phyloP scores from a whole-genome alignment of 2,888 invertebrate species.

The Adelognathus sp. region DNA sequence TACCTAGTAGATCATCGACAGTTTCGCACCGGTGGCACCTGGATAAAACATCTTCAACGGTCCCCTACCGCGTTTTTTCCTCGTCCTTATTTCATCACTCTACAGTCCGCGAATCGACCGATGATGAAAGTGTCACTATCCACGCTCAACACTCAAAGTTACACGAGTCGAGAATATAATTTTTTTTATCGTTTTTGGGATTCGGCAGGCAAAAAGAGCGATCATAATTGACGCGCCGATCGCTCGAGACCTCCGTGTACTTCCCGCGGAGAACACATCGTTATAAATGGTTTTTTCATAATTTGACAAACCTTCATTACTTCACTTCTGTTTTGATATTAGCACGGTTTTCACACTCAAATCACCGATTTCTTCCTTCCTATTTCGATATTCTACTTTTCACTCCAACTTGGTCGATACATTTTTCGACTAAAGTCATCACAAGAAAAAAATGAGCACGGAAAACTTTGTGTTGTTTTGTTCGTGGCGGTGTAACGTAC shows the following conservation, averaged over 20 bases:
- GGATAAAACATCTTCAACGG: constrained; percentile 28
- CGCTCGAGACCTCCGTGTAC: constrained; percentile 4
- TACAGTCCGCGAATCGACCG: constrained; percentile 39
- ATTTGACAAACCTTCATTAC: too few species aligned
- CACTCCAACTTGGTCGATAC: neutral
- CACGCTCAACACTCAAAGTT: constrained; percentile 55
- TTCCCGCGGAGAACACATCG: neutral
- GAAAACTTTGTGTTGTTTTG: neutral
- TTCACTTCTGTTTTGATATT: too few species aligned
- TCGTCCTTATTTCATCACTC: too few species aligned
- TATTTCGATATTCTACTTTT: neutral
- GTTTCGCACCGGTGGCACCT: neutral
- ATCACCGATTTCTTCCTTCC: neutral
- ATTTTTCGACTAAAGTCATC: neutral
- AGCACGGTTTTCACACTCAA: neutral
- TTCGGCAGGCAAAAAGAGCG: neutral
- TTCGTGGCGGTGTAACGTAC: neutral
- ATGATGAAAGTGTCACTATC: constrained; percentile 60
- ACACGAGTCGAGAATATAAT: constrained; percentile 58
- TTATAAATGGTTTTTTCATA: neutral
- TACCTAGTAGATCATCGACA: neutral
- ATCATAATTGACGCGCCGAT: neutral
- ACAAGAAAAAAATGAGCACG: neutral
- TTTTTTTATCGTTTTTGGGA: constrained; percentile 47
- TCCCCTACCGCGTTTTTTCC: constrained; percentile 30